A percentile compares a stretch with the other conserved stretches of the same genome.
Evolutionary conservation across 2,797 vertebrate genomes (phyloP).

Genomic region (Thripadectes ignobilis): DNA sequence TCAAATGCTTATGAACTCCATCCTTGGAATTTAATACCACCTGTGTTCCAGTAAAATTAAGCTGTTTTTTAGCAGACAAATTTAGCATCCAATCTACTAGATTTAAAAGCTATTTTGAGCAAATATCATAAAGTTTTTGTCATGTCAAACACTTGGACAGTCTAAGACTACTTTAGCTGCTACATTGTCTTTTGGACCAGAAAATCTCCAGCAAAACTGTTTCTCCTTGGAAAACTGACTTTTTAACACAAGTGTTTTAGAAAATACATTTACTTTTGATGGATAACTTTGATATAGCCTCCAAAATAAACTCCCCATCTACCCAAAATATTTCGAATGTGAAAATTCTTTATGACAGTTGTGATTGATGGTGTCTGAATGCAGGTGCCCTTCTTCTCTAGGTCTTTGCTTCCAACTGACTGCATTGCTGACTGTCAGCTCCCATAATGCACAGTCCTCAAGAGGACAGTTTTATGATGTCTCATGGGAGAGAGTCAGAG

Average conservation of each 20-base stretch:
- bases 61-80: background rate
- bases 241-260: background rate
- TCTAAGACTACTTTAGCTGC: background rate
- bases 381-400: background rate
- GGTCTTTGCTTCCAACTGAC: background rate
- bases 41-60: background rate
- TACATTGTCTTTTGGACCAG: background rate
- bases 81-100: background rate
- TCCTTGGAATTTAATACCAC: background rate
- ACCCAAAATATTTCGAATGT: background rate
- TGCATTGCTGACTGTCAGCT: background rate
- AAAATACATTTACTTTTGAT: background rate
- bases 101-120: background rate
- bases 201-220: background rate
- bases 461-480: background rate
- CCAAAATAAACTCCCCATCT: background rate
- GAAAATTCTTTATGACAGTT: background rate
- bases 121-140: background rate
- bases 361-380: background rate
- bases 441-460: background rate
- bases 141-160: background rate
- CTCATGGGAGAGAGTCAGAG: background rate
- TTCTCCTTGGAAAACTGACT: background rate
- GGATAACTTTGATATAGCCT: background rate
- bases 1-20: background rate